Conservation (phyloP, 1,140 invertebrate genomes). For the Stegodyphus mimosarum region DNA sequence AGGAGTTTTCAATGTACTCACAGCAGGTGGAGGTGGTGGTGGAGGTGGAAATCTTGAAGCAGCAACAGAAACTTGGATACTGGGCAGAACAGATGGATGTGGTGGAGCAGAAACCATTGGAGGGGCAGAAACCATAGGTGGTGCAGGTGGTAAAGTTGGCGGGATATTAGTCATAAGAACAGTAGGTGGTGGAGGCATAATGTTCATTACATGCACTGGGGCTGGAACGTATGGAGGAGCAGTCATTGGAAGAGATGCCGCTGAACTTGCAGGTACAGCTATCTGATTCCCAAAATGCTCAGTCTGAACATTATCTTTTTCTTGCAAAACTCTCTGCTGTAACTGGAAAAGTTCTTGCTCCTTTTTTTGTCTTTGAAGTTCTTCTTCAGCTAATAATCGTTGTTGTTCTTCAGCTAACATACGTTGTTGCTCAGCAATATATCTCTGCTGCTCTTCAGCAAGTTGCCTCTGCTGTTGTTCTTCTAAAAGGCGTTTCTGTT, state of each 20-base stretch:
- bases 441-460: conserved; percentile 12
- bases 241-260: conserved; percentile 1
- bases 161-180: conserved; percentile 19
- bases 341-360: neutral
- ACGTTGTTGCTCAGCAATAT: conserved; percentile 2
- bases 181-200: conserved; percentile 21
- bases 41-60: conserved; percentile 21
- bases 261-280: neutral
- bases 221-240: neutral
- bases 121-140: neutral
- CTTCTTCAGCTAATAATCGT: neutral
- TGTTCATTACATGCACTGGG: conserved; percentile 11
- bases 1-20: neutral
- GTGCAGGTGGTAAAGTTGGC: neutral
- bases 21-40: neutral
- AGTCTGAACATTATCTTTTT: neutral
- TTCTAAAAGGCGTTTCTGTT: conserved; percentile 20
- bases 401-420: conserved; percentile 2
- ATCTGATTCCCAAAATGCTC: neutral
- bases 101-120: conserved; percentile 5
- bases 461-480: neutral
- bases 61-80: neutral
- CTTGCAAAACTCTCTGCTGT: neutral
- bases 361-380: neutral
- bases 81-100: neutral